These are phyloP conservation scores for Eolophus roseicapilla DNA, from an alignment of 2,113 vertebrate genomes.

Conservation along the genomic window DNA sequence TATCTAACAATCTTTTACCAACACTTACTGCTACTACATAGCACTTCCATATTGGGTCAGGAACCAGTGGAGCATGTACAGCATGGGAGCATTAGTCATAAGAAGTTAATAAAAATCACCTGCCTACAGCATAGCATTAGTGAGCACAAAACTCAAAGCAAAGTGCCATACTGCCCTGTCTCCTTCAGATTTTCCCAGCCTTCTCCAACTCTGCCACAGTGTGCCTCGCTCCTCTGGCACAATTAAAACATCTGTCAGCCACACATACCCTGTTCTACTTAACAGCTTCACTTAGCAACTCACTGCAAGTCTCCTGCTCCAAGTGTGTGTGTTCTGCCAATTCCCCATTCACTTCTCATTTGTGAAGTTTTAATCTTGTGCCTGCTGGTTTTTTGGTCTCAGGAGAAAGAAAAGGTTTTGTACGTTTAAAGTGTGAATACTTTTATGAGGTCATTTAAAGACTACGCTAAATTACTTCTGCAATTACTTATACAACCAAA, in stretches of 20 bases:
- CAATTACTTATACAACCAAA: slow-evolving; percentile 44
- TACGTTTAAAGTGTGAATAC: slow-evolving; percentile 57
- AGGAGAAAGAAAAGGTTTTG: slow-evolving; percentile 56
- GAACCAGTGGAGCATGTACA: neutral
- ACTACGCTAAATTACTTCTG: slow-evolving; percentile 15
- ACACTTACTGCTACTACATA: neutral
- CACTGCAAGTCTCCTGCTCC: neutral
- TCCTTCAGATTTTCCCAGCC: neutral
- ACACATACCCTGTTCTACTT: neutral
- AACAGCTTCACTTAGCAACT: slow-evolving; percentile 42
- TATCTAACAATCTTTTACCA: neutral
- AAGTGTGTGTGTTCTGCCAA: neutral
- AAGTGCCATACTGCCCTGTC: neutral
- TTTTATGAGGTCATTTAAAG: slow-evolving; percentile 49
- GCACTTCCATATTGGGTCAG: neutral
- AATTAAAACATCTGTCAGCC: slow-evolving; percentile 43
- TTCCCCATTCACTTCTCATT: slow-evolving; percentile 40
- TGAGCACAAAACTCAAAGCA: neutral
- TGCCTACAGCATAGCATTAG: neutral
- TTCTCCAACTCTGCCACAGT: neutral
- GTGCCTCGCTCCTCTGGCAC: neutral
- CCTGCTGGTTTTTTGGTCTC: slow-evolving; percentile 52
- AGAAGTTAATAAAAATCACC: neutral
- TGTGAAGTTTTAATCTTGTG: slow-evolving; percentile 52
- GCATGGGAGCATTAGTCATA: fast-evolving